A percentile compares a stretch with the other conserved stretches of the same genome.
phyloP scores from a whole-genome alignment of 1,140 invertebrate genomes.

The Lucilia cuprina region DNA sequence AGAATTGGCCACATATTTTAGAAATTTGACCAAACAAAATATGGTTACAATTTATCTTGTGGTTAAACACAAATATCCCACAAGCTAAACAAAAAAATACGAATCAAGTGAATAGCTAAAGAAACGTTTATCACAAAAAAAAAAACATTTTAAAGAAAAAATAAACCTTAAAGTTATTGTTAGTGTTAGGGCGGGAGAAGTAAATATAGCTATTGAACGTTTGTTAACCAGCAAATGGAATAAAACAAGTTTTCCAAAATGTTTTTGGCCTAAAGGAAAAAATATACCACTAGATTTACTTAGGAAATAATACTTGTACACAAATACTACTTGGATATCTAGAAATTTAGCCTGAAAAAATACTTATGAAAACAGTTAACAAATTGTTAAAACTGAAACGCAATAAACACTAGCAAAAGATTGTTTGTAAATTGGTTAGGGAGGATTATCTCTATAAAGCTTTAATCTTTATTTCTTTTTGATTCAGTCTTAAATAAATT shows the following conservation, averaged over 20 bases:
- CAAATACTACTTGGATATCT: background rate
- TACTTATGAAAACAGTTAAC: background rate
- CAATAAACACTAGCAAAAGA: background rate
- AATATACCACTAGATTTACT: background rate
- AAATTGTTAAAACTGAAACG: background rate
- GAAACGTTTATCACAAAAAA: background rate
- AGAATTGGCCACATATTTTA: slow-evolving; percentile 31
- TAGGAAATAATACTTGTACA: background rate
- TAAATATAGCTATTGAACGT: background rate
- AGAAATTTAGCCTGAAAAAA: too few species aligned
- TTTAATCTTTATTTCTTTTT: too few species aligned
- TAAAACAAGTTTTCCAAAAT: background rate
- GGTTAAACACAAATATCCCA: slow-evolving; percentile 19
- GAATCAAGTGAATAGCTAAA: background rate
- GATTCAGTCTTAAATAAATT: too few species aligned
- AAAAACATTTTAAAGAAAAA: background rate
- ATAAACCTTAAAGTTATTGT: background rate
- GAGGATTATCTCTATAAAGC: background rate
- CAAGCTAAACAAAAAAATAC: background rate
- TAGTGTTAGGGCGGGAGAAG: background rate
- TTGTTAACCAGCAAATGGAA: background rate
- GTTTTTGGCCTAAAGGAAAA: background rate
- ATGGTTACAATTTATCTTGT: slow-evolving; percentile 31
- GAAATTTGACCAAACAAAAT: slow-evolving; percentile 27
- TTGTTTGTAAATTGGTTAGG: too few species aligned